Evolutionary conservation across 1,140 invertebrate genomes (phyloP), one percentile per base, ranked within the genome.

Genomic region (Druon quercuslanigerum): DNA sequence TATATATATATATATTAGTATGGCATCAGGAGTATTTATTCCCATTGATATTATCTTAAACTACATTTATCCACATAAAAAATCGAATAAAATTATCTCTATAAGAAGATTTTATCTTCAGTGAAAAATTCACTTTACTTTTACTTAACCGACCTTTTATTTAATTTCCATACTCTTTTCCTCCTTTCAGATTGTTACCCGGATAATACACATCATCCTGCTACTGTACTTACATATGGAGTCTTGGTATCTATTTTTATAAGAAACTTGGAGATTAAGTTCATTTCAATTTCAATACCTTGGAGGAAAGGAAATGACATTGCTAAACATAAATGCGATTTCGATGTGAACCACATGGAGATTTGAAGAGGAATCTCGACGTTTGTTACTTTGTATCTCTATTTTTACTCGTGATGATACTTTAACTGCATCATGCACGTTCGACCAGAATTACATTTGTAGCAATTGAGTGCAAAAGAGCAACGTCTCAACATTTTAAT

Each of bases 401-500:
- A 33, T 66, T 20, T 40, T 33, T 25, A 66, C 60, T 40, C 60
- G 60, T 66, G 60, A 33, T 66, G 40, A 66, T 46, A 40, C 25
- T 14, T 40, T 9, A 6, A 33, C 12, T 66, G 13, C 57, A 25
- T 66, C 33, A 66, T 46, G n/a, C 20, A 16, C 40, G 12, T 40
- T 66, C 16, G 13, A 5, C 13, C 20, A n/a, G n/a, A 66, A 14
- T 66, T 40, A 40, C 60, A 46, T 40, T 66, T 46, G 40, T 40
- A 66, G 17, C 33, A 66, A 66, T 33, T 66, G 20, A 7, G n/a
- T 66, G 25, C 14, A 25, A 66, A 66, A 33, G 40, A 66, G 20
- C 33, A 46, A 66, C 14, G 60, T 66, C 14, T 25, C 16, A 46
- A 66, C 25, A n/a, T 46, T 66, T 66, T n/a, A 66, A 66, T 40